Conservation (phyloP, 2,888 invertebrate genomes). For the Cheiracanthium punctorium region DNA sequence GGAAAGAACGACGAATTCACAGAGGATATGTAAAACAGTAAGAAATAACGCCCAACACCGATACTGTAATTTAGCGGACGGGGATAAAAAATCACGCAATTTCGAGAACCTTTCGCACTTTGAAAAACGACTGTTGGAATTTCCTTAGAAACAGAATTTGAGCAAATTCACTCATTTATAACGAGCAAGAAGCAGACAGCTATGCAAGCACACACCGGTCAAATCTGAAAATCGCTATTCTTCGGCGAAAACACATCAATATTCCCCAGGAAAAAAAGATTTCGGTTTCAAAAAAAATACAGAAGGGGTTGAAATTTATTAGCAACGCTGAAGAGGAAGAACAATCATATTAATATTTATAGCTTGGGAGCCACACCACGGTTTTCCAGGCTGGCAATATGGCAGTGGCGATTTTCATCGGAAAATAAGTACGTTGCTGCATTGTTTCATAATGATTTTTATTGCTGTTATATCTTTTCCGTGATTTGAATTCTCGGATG, state of each 20-base stretch:
- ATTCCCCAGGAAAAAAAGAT: neutral
- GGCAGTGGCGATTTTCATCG: constrained; percentile 11
- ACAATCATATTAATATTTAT: constrained; percentile 38
- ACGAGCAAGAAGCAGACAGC: neutral
- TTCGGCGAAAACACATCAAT: neutral
- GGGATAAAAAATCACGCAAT: neutral
- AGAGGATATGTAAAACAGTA: neutral
- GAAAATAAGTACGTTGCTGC: neutral
- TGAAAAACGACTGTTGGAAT: constrained; percentile 5
- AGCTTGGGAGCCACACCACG: constrained; percentile 13
- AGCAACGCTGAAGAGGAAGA: neutral
- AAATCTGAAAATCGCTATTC: neutral
- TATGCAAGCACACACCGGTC: neutral
- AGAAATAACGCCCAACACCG: neutral
- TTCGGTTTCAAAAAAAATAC: too few relatives aligned
- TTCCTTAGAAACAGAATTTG: neutral
- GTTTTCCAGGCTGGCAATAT: constrained; percentile 10
- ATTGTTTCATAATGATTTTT: constrained; percentile 2
- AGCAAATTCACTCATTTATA: constrained; percentile 7
- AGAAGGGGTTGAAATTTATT: constrained; percentile 28
- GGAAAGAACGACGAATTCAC: neutral
- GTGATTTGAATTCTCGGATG: neutral
- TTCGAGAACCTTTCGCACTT: neutral
- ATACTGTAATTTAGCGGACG: neutral
- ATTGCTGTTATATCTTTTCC: neutral